Percentiles rank a stretch among this genome's conserved stretches.
phyloP scores from a whole-genome alignment of 2,888 invertebrate species.

The Chrysina gloriosa region DNA sequence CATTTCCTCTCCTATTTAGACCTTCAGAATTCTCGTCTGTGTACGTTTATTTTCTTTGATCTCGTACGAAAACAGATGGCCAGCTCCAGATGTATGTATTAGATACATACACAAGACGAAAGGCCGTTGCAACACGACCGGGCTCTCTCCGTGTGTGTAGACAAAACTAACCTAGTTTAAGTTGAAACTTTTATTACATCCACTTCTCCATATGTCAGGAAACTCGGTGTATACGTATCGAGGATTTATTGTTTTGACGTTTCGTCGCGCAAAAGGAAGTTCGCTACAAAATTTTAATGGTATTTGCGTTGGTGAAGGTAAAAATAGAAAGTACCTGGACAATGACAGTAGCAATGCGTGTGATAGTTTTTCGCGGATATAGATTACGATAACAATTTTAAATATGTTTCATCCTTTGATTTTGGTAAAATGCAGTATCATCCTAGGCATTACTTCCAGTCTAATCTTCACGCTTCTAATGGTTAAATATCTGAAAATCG shows the following conservation, averaged over 20 bases:
- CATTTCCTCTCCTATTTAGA: constrained; percentile 31
- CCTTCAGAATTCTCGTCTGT: constrained; percentile 31
- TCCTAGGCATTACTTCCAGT: no score
- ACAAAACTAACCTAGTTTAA: constrained; percentile 43
- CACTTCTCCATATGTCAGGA: constrained; percentile 27
- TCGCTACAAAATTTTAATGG: constrained; percentile 1
- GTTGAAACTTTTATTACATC: constrained; percentile 36
- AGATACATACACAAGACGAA: constrained; percentile 9
- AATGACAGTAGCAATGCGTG: no score
- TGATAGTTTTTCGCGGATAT: no score
- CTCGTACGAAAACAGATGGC: constrained; percentile 15
- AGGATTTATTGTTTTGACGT: constrained; percentile 23
- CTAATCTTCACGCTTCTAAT: no score
- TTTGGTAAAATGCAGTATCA: no score
- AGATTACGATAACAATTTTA: no score
- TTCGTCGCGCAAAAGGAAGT: constrained; percentile 1
- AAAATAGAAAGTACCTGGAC: no score
- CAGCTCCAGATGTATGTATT: constrained; percentile 20
- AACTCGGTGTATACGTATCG: constrained; percentile 13
- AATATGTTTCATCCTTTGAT: no score
- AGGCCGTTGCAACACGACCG: constrained; percentile 5
- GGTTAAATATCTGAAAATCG: no score
- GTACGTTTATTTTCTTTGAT: constrained; percentile 37
- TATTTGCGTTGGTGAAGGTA: constrained; percentile 4
- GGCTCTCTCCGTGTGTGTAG: constrained; percentile 6